Evolutionary conservation across 2,113 vertebrate genomes (phyloP), one percentile per base, ranked within the genome.

Genomic region (Peucedramus taeniatus): DNA sequence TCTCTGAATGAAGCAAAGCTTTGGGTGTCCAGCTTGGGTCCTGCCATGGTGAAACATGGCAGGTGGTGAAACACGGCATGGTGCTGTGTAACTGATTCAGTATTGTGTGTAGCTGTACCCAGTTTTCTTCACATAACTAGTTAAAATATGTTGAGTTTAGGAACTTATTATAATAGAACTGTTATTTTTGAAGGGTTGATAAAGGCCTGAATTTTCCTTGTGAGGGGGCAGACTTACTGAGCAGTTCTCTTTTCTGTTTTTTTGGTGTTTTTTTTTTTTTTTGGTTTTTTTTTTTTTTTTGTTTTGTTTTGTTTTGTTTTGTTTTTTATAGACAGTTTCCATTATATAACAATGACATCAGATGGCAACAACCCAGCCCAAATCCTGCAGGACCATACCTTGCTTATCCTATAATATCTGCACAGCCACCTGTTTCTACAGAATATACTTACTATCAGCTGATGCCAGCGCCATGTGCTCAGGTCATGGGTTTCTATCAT

Each of bases 401-500:
- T 96, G 99, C 99, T 72, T 99, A 99, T 97, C 99, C 99, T 61
- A 99, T 99, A 97, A 94, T 99, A 97, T 98, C 99, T 70, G 98
- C 99, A 6, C 99, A 99, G 93, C 99, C 99, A 27, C 98, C 99
- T 45, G 98, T 99, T 84, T 99, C 99, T 93, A 98, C 98, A 23
- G 99, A 99, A 78, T 99, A 99, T n/a, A 95, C 99, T 1, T 99
- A 99, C 82, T 99, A 99, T 72, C 99, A 99, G 97, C 97, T 99
- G 88, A 99, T 99, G 99, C 99, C 99, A 64, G 98, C 99, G 40
- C 98, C 99, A 2, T 99, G 99, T 96, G 98, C 99, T 59, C 99
- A 99, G 56, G 98, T 99, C 81, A 99, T 99, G 99, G 99, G 99
- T 83, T 99, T 99, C 97, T 99, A 99, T 93, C 99, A 99, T 97